phyloP scores from a whole-genome alignment of 2,797 vertebrate genomes.

The Microtus agrestis region DNA sequence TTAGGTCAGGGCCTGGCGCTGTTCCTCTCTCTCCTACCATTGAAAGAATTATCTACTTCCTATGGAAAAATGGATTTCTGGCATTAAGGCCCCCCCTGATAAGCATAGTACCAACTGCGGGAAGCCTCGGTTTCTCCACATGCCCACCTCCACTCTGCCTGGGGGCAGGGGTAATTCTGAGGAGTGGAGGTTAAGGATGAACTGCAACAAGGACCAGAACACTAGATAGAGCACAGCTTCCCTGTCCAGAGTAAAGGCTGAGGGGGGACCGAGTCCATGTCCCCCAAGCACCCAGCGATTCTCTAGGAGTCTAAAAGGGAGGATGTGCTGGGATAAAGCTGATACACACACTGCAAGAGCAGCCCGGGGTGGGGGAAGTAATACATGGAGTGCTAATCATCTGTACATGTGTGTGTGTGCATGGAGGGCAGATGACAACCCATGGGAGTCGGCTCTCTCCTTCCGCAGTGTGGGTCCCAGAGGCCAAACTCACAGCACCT shows the following conservation, averaged over 20 bases:
- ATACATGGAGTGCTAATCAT: neutral
- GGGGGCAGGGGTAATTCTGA: neutral
- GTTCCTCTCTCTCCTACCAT: neutral
- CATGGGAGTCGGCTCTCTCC: neutral
- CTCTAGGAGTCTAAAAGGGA: neutral
- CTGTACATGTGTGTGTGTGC: neutral
- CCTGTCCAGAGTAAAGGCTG: neutral
- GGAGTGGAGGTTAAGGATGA: neutral
- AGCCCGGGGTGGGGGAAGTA: neutral
- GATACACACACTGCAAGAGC: neutral
- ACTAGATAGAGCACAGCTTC: neutral
- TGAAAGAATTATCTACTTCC: neutral
- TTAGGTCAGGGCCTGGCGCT: neutral
- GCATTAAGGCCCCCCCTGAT: neutral
- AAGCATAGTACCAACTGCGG: neutral
- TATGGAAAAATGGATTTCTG: neutral
- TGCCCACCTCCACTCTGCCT: neutral
- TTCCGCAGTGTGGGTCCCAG: neutral
- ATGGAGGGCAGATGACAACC: neutral
- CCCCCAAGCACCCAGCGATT: neutral
- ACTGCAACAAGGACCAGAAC: neutral
- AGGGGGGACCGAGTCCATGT: neutral
- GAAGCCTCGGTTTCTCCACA: neutral
- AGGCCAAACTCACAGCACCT: neutral
- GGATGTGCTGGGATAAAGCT: neutral